These are phyloP conservation scores for Brachionus calyciflorus DNA, from an alignment of 1,140 invertebrate species.

Conservation along the genomic window DNA sequence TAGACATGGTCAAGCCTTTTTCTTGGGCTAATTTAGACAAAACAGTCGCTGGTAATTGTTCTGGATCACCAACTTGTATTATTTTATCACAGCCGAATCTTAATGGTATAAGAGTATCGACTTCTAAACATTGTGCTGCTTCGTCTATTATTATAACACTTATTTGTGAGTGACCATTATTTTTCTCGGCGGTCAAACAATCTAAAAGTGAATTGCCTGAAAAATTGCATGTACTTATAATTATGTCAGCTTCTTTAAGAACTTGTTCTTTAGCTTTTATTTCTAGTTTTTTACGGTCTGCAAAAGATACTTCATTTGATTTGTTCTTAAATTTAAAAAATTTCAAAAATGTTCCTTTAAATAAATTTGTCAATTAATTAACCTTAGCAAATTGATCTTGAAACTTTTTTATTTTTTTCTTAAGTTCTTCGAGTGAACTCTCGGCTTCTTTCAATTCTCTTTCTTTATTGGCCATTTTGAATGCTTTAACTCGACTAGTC, in stretches of 20 bases:
- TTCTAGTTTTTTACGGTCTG: conserved; percentile 31
- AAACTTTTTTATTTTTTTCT: conserved; percentile 32
- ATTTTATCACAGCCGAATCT: conserved; percentile 1
- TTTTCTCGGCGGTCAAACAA: background rate
- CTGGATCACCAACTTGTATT: conserved; percentile 37
- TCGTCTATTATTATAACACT: conserved; percentile 13
- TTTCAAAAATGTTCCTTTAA: too few species aligned
- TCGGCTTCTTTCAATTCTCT: conserved; percentile 19
- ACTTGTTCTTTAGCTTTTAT: background rate
- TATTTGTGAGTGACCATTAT: background rate
- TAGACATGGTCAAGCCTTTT: background rate
- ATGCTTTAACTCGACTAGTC: background rate
- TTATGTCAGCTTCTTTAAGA: conserved; percentile 11
- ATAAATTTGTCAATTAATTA: too few species aligned
- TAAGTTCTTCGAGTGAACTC: background rate
- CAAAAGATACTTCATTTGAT: background rate
- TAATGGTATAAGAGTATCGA: conserved; percentile 29
- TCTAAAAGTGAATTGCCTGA: conserved; percentile 1
- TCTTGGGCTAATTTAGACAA: background rate
- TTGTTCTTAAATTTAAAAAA: too few species aligned
- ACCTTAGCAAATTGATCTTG: background rate
- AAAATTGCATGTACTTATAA: conserved; percentile 3
- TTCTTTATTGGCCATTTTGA: background rate
- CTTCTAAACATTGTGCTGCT: conserved; percentile 40
- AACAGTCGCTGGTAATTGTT: conserved; percentile 39